Percentiles rank a stretch among this genome's conserved stretches.
These are phyloP conservation scores for Anthonomus grandis DNA, from an alignment of 1,140 invertebrate genomes.

Conservation along the genomic window DNA sequence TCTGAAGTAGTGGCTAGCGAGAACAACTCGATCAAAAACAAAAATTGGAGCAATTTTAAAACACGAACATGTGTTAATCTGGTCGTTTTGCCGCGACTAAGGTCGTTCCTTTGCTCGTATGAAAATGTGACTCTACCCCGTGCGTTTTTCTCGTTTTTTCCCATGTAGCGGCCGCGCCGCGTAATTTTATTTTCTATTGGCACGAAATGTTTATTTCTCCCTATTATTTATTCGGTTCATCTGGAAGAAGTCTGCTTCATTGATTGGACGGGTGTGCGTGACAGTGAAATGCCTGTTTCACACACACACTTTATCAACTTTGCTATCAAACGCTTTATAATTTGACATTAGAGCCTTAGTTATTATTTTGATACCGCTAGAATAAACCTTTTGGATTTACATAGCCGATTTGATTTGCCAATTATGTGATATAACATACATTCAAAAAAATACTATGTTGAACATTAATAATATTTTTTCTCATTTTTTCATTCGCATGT, in stretches of 20 bases:
- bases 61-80: slow-evolving; percentile 26
- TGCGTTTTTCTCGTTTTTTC: slow-evolving; percentile 16
- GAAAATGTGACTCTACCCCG: slow-evolving; percentile 26
- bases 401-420: too few relatives aligned
- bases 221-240: slow-evolving; percentile 15
- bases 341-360: too few relatives aligned
- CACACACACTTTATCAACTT: too few relatives aligned
- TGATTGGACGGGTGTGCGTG: slow-evolving; percentile 2
- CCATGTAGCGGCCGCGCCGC: too few relatives aligned
- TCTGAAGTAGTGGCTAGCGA: slow-evolving; percentile 26
- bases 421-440: too few relatives aligned
- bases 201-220: slow-evolving; percentile 21
- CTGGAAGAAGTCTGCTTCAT: neutral
- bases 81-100: slow-evolving; percentile 16
- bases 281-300: too few relatives aligned
- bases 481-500: too few relatives aligned
- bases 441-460: too few relatives aligned
- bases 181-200: slow-evolving; percentile 17
- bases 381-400: too few relatives aligned
- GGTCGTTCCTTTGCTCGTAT: slow-evolving; percentile 12
- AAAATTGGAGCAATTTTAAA: slow-evolving; percentile 30
- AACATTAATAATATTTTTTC: too few relatives aligned
- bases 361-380: too few relatives aligned
- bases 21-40: slow-evolving; percentile 26
- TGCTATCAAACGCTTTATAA: too few relatives aligned